These are phyloP conservation scores for Cabera pusaria DNA, from an alignment of 2,888 invertebrate species.

Conservation along the genomic window DNA sequence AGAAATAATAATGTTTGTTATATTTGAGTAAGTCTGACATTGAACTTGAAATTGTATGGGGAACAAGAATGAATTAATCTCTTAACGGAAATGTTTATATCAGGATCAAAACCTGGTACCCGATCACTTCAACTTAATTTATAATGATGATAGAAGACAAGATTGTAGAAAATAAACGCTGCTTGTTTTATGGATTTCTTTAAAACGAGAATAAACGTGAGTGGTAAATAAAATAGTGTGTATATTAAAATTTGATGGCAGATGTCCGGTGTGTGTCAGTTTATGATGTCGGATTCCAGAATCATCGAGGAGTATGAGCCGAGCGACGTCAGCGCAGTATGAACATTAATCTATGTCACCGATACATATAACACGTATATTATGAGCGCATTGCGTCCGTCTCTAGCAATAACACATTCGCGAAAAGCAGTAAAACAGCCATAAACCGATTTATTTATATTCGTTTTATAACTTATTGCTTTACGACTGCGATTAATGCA, in stretches of 20 bases:
- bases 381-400: constrained; percentile 42
- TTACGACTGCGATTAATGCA: constrained; percentile 65
- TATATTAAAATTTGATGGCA: constrained; percentile 15
- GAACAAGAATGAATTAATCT: too few species aligned
- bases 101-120: too few species aligned
- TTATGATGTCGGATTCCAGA: constrained; percentile 15
- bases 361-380: constrained; percentile 22
- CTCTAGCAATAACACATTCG: constrained; percentile 61
- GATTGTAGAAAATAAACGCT: constrained; percentile 7
- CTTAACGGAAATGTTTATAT: too few species aligned
- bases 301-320: constrained; percentile 12
- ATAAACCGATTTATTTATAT: constrained; percentile 70
- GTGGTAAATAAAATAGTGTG: constrained; percentile 10
- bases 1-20: too few species aligned
- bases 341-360: constrained; percentile 23
- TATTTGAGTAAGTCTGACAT: too few species aligned
- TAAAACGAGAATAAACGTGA: constrained; percentile 5
- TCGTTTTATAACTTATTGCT: constrained; percentile 69
- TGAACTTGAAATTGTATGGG: too few species aligned
- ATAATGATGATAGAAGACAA: too few species aligned
- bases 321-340: constrained; percentile 17
- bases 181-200: constrained; percentile 8
- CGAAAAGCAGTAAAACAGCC: constrained; percentile 62
- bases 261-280: constrained; percentile 15
- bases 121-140: too few species aligned